phyloP scores from a whole-genome alignment of 2,797 vertebrate genomes.

The Anas capensis region DNA sequence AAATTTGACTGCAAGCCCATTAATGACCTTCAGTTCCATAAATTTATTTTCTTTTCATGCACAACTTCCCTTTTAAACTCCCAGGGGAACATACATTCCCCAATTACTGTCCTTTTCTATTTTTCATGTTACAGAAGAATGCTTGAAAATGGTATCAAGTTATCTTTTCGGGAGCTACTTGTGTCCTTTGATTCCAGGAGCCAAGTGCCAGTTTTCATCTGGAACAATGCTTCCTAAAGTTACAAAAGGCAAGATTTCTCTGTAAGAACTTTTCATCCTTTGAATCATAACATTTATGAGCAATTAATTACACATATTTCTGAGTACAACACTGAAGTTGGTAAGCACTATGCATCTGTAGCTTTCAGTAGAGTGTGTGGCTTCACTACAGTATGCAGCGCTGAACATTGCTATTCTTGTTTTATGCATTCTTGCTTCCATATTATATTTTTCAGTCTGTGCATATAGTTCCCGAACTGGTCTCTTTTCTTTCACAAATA shows the following conservation, averaged over 20 bases:
- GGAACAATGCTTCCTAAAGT: not conserved
- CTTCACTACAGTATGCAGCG: not conserved
- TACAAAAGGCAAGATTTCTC: not conserved
- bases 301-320: not conserved
- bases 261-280: not conserved
- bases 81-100: not conserved
- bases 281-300: not conserved
- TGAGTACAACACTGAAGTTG: not conserved
- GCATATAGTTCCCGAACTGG: not conserved
- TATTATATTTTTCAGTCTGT: not conserved
- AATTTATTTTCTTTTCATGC: constrained; percentile 37
- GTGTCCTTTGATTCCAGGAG: not conserved
- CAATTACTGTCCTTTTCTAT: constrained; percentile 33
- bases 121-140: not conserved
- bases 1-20: not conserved
- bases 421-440: not conserved
- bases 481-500: not conserved
- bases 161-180: constrained; percentile 3
- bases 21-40: not conserved
- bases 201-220: not conserved
- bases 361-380: not conserved
- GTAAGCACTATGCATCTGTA: not conserved
- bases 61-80: constrained; percentile 19
- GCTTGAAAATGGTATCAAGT: constrained; percentile 1
- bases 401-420: not conserved